Percentiles rank a stretch among this genome's conserved stretches.
Evolutionary conservation across 1,140 invertebrate species (phyloP).

Genomic region (Probaryconus sp.): DNA sequence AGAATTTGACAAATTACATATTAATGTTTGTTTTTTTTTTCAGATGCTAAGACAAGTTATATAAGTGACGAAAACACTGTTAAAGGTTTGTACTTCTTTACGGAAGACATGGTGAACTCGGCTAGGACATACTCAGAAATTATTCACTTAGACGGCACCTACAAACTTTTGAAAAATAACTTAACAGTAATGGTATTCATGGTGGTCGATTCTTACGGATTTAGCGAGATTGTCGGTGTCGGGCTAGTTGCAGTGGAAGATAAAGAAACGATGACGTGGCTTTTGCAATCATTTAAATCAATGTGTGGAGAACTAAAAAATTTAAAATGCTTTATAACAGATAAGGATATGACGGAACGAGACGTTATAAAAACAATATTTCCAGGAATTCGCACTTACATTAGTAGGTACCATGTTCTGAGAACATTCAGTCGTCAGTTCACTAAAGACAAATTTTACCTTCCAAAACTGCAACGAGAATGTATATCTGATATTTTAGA

Average conservation of each 20-base stretch:
- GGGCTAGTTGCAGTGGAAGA: background rate
- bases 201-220: background rate
- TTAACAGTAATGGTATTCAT: background rate
- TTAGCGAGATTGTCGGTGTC: slow-evolving; percentile 1
- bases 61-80: background rate
- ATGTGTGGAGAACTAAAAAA: background rate
- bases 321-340: background rate
- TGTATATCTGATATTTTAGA: background rate
- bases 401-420: background rate
- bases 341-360: background rate
- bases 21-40: too few species aligned
- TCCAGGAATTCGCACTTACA: background rate
- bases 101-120: slow-evolving; percentile 3
- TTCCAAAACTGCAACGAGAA: background rate
- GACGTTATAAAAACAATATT: background rate
- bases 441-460: background rate
- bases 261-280: background rate
- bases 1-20: too few species aligned
- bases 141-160: slow-evolving; percentile 1
- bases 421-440: background rate
- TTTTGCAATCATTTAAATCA: background rate
- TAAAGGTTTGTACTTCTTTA: background rate
- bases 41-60: background rate
- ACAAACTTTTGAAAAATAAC: slow-evolving; percentile 2
- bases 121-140: background rate